Percentiles rank a stretch among this genome's conserved stretches.
Evolutionary conservation across 2,113 vertebrate species (phyloP).

Genomic region (Ochotona curzoniae): DNA sequence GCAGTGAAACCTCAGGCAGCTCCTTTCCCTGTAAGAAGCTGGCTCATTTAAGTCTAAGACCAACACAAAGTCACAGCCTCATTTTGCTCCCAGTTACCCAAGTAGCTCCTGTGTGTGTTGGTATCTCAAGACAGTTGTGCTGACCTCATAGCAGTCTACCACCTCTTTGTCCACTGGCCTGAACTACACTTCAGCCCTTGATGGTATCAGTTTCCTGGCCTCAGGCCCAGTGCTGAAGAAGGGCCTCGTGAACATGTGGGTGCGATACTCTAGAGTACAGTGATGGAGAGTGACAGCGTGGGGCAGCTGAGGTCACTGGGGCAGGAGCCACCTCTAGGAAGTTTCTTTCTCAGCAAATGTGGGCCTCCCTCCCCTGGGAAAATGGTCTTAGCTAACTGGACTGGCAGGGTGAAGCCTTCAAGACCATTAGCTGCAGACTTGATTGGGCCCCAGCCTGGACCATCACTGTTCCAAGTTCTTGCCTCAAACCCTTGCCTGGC

Average conservation of each 20-base stretch:
- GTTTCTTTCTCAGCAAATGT: conserved; percentile 49
- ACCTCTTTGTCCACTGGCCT: background rate
- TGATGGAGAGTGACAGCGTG: background rate
- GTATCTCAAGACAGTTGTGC: background rate
- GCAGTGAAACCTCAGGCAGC: background rate
- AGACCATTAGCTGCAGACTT: background rate
- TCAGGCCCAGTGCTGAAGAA: conserved; percentile 3
- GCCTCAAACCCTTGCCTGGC: background rate
- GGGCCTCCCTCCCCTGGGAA: background rate
- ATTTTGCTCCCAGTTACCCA: background rate
- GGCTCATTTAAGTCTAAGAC: background rate
- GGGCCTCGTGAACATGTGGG: background rate
- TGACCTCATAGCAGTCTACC: background rate
- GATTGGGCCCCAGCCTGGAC: background rate
- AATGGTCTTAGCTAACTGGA: background rate
- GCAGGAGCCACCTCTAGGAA: conserved; percentile 2
- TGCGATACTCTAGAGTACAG: background rate
- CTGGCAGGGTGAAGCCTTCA: background rate
- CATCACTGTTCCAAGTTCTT: background rate
- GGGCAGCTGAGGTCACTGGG: conserved; percentile 8
- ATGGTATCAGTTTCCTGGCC: background rate
- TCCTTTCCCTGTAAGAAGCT: background rate
- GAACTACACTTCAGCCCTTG: background rate
- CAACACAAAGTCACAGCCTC: background rate
- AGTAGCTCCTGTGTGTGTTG: background rate